phyloP scores from a whole-genome alignment of 2,113 vertebrate species.

The Bagarius yarrelli region DNA sequence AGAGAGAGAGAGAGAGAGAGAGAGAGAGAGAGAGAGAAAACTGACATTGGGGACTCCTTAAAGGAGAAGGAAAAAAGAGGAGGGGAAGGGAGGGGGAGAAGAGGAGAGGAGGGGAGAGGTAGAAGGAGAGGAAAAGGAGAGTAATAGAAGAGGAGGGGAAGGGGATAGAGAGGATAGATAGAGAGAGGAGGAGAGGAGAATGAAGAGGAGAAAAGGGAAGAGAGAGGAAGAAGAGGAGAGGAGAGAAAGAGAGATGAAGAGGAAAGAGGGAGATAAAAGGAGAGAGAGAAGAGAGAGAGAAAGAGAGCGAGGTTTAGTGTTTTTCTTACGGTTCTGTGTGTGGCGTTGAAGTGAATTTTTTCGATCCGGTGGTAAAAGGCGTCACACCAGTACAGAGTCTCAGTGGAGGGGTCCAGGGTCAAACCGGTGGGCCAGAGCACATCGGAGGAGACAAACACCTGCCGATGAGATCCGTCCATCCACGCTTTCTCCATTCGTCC shows the following conservation, averaged over 20 bases:
- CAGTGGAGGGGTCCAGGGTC: conserved; percentile 74
- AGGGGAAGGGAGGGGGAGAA: too few species aligned
- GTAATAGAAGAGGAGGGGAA: too few species aligned
- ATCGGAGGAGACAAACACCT: conserved; percentile 82
- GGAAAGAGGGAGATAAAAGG: too few species aligned
- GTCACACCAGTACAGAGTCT: conserved; percentile 83
- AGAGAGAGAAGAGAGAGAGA: too few species aligned
- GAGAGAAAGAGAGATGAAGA: not conserved
- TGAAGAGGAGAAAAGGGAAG: too few species aligned
- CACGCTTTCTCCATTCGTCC: conserved; percentile 86
- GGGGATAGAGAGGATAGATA: not conserved
- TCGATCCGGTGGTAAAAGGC: conserved; percentile 88
- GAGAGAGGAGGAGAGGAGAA: not conserved
- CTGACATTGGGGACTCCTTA: too few species aligned
- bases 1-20: too few species aligned
- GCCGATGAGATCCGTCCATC: conserved; percentile 83
- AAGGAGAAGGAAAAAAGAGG: too few species aligned
- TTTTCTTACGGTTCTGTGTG: conserved; percentile 78
- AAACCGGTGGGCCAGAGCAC: conserved; percentile 89
- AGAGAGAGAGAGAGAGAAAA: too few species aligned
- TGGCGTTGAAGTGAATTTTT: conserved; percentile 83
- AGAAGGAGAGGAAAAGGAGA: too few species aligned
- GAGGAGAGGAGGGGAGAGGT: too few species aligned
- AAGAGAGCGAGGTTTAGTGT: not conserved
- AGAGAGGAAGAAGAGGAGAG: not conserved